Conservation (phyloP, 37 sponge, comb jelly and placozoan species). For the Theonella swinhoei region DNA sequence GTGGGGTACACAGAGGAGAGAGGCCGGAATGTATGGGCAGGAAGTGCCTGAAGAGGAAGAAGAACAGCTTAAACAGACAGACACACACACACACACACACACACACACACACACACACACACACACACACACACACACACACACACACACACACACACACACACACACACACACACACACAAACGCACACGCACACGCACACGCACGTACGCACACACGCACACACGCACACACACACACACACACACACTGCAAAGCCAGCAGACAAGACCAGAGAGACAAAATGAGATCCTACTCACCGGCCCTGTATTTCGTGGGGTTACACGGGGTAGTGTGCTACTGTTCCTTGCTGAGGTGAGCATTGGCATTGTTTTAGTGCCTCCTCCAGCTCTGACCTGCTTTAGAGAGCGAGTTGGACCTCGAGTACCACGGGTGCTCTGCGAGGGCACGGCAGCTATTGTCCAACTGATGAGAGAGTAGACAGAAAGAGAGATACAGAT, state of each 20-base stretch:
- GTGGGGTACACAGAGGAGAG: neutral
- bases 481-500: neutral
- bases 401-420: constrained; percentile 12
- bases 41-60: neutral
- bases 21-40: neutral
- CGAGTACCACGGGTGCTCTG: neutral
- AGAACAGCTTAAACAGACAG: neutral
- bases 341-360: constrained; percentile 11
- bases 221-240: neutral
- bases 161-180: neutral
- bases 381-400: constrained; percentile 14
- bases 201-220: neutral
- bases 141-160: neutral
- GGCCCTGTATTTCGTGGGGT: neutral
- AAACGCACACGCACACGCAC: neutral
- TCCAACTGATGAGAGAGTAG: neutral
- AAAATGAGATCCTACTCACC: too few relatives aligned
- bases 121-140: neutral
- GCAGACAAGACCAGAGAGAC: neutral
- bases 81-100: neutral
- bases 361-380: constrained; percentile 31
- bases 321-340: constrained; percentile 59
- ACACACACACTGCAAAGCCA: neutral
- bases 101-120: neutral
- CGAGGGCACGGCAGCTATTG: constrained; percentile 1